Evolutionary conservation across 1,140 invertebrate species (phyloP), one percentile per base, ranked within the genome.

Genomic region (Laupala kohalensis): DNA sequence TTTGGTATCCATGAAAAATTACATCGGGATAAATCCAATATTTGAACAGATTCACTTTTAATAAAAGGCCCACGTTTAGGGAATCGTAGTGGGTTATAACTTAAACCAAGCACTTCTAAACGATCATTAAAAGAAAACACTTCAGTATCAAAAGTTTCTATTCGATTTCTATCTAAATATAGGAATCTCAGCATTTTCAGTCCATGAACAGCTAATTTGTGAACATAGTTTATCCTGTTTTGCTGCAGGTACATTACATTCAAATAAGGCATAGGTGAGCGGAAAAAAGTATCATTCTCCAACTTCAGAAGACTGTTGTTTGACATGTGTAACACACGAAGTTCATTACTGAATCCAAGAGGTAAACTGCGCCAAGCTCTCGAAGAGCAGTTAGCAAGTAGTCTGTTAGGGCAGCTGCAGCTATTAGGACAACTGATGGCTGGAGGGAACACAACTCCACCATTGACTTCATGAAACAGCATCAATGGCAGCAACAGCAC

Each of bases 141-240:
- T 29, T 68, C 27, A 3, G 27, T 19, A 19, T 68, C 67, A n/a
- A 68, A 27, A 30, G 67, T 23, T 2, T n/a, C 27, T 29, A 68
- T 68, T 37, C 29, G n/a, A n/a, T 68, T 68, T 68, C 28, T 68
- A 5, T 29, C n/a, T 19, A 68, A 29, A 37, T 68, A 68, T 6
- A 68, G 67, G 28, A 37, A 68, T 29, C 27, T 37, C 27, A 68
- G 12, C 6, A n/a, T 4, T 37, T 19, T 27, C 19, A 68, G 13
- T 28, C 29, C 26, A 29, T 12, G n/a, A 6, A 68, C n/a, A 28
- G 67, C 28, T 3, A 23, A 23, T 5, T 23, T 68, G 25, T 68
- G 26, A 37, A 68, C 24, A 23, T 6, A 4, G 9, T 27, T n/a
- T 3, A 68, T 68, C 67, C 9, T 68, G 67, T 68, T 68, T 6